These are phyloP conservation scores for Trissonchulus sp. DNA, from an alignment of 2,888 invertebrate species.

Conservation along the genomic window DNA sequence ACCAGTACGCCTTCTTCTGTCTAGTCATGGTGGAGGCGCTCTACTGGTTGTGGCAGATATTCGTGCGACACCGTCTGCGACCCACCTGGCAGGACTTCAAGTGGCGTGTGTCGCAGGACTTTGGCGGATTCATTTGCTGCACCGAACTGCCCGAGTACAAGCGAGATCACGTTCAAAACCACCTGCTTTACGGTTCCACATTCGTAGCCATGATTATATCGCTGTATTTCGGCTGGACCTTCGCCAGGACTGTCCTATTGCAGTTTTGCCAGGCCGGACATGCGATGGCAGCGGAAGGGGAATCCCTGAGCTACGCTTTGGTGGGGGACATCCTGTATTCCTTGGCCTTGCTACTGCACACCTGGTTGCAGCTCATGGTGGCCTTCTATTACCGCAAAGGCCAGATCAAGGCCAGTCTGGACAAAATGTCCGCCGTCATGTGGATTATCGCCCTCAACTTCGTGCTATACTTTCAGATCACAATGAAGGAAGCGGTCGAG, in stretches of 20 bases:
- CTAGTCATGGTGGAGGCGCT: not conserved
- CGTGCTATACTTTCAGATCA: constrained; percentile 20
- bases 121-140: constrained; percentile 14
- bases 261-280: not conserved
- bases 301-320: not conserved
- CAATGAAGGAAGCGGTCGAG: constrained; percentile 6
- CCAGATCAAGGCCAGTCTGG: not conserved
- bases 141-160: constrained; percentile 20
- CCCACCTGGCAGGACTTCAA: constrained; percentile 21
- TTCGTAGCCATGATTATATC: constrained; percentile 12
- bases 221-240: not conserved
- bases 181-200: constrained; percentile 10
- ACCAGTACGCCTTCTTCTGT: constrained; percentile 2
- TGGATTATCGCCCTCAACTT: constrained; percentile 20
- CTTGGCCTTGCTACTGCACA: constrained; percentile 6
- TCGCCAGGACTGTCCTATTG: not conserved
- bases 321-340: constrained; percentile 11
- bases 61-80: not conserved
- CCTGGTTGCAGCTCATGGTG: constrained; percentile 17
- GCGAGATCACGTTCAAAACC: constrained; percentile 23
- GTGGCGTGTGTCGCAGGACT: constrained; percentile 19
- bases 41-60: constrained; percentile 15
- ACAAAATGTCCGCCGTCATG: constrained; percentile 14
- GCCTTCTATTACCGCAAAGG: constrained; percentile 19
- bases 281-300: not conserved